Evolutionary conservation across 64 coral and sea anemone species (phyloP).

Genomic region (Hydrozoanthus tunicans): DNA sequence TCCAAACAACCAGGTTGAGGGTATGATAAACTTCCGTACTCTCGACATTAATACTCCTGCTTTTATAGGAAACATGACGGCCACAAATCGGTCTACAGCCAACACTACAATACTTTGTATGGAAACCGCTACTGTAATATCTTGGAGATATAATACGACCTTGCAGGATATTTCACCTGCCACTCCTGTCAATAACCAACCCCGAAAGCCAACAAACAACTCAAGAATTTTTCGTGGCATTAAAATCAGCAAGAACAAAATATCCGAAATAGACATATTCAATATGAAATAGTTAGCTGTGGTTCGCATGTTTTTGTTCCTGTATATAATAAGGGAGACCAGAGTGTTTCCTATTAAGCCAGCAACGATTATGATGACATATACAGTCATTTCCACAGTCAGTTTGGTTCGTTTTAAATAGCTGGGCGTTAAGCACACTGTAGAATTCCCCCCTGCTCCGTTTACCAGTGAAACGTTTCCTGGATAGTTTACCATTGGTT

Average conservation of each 20-base stretch:
- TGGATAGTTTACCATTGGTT: not conserved
- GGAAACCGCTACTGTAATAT: slow-evolving; percentile 42
- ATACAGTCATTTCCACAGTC: slow-evolving; percentile 13
- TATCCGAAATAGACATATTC: slow-evolving; percentile 54
- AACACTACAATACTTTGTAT: slow-evolving; percentile 54
- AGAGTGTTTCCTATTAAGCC: slow-evolving; percentile 33
- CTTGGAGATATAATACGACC: slow-evolving; percentile 1
- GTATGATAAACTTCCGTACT: slow-evolving; percentile 30
- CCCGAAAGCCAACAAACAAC: slow-evolving; percentile 5
- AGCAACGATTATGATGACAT: slow-evolving; percentile 13
- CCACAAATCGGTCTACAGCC: slow-evolving; percentile 60
- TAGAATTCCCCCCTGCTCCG: not conserved
- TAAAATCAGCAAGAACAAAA: slow-evolving; percentile 41
- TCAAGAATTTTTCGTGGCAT: slow-evolving; percentile 46
- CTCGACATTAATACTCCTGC: slow-evolving; percentile 14
- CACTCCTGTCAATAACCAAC: slow-evolving; percentile 8
- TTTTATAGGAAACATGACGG: slow-evolving; percentile 48
- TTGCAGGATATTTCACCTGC: slow-evolving; percentile 51
- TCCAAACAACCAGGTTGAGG: slow-evolving; percentile 48
- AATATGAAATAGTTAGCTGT: slow-evolving; percentile 49
- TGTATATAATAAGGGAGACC: slow-evolving; percentile 43
- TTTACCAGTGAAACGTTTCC: slow-evolving; percentile 2
- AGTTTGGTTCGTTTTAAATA: not conserved
- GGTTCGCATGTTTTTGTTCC: slow-evolving; percentile 50
- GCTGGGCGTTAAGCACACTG: not conserved